Evolutionary conservation across 92 coral and sea anemone genomes (phyloP), one percentile per base, ranked within the genome.

Genomic region (Montipora capitata): DNA sequence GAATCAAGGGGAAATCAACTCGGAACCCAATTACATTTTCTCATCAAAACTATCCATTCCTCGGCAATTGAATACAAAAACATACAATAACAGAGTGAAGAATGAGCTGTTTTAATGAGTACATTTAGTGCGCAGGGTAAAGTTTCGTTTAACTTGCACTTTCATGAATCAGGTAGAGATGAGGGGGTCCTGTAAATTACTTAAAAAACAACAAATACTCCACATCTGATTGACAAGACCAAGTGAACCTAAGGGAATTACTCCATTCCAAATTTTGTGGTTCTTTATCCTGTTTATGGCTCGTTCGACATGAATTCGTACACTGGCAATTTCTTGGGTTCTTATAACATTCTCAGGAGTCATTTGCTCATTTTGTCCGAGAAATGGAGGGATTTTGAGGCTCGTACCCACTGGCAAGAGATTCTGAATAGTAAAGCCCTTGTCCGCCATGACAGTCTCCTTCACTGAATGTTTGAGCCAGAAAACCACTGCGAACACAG

Each of bases 341-440:
- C 35, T 27, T 27, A 27, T 27, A 27, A 27, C 35, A 27, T 27
- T 27, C 77, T 27, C 35, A 4, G 52, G 0, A 3, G 14, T 63
- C 87, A 92, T 92, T 72, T 92, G 95, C 38, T 63, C 27, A 10
- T 14, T 63, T 12, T 78, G 59, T 15, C 95, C 90, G 77, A 92
- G 90, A 79, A 92, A 92, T 77, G 90, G 92, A 52, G 90, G 92
- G 77, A 92, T 82, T 72, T 92, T 88, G n/a, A 78, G 82, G 39
- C 74, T 20, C 17, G 70, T 80, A 35, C 93, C 93, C 68, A 63
- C 5, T 10, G 68, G 68, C 68, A 63, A 63, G 15, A 63, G 68
- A 63, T 63, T 38, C 38, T 63, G 64, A 13, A 58, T 58, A 9
- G 64, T 58, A 13, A 58, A 58, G 13, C 64, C 64, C 64, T 58